Evolutionary conservation across 2,113 vertebrate genomes (phyloP).

Genomic region (Dasyurus viverrinus): DNA sequence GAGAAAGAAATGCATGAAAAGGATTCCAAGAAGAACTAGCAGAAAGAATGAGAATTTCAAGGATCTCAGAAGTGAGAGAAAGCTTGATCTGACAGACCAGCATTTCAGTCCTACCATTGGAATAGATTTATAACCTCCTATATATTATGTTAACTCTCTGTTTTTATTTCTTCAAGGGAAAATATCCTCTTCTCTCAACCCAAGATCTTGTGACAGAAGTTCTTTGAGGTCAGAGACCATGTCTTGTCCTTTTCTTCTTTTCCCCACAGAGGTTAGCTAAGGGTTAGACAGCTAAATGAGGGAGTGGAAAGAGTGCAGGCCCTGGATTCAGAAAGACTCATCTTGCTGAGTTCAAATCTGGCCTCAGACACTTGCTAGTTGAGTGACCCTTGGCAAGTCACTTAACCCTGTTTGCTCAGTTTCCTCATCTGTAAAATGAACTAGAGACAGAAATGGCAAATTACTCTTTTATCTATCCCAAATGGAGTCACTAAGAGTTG

Average conservation of each 20-base stretch:
- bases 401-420: background rate
- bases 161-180: background rate
- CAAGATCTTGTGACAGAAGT: background rate
- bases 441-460: background rate
- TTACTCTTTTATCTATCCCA: background rate
- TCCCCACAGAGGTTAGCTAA: background rate
- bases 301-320: background rate
- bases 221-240: slow-evolving; percentile 4
- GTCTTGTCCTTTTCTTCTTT: slow-evolving; percentile 22
- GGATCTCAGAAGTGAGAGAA: background rate
- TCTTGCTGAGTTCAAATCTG: background rate
- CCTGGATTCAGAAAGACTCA: background rate
- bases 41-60: background rate
- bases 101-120: background rate
- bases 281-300: background rate
- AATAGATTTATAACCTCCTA: background rate
- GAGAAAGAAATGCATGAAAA: background rate
- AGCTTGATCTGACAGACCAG: background rate
- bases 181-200: slow-evolving; percentile 24
- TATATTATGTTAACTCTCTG: background rate
- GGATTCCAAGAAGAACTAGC: slow-evolving; percentile 2
- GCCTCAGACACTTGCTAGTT: background rate
- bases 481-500: background rate
- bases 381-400: background rate
- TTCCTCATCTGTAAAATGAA: background rate